Base-by-base conservation (phyloP, 2,888 invertebrate genomes). In the Chelonus formosanus region DNA sequence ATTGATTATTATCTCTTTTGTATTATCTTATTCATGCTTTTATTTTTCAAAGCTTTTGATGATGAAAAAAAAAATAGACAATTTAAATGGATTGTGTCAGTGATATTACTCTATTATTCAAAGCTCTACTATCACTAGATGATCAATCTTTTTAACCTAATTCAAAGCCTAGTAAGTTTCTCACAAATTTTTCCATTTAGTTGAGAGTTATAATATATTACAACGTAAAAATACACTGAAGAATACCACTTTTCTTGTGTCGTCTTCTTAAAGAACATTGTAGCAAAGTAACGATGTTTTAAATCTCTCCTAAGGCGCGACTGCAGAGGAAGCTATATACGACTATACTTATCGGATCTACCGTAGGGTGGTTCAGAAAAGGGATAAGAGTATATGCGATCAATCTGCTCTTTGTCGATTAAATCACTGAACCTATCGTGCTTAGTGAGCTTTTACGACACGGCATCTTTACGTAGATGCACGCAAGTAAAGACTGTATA, bases 391-490 rank as follows among this genome's bases (percentile, higher is more conserved):
- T 45, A 60, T 45, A 62, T 53, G 52, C 53, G 57, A 67, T 67
- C 66, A 62, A 67, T 67, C 62, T 53, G 53, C 43, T 50, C 57
- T 58, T 50, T 58, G 62, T 67, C 66, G 66, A 67, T 67, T 67
- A 58, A 67, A 67, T 67, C 57, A 67, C 66, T 36, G 52, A 58
- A 63, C 40, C 40, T 40, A 40, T 40, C 40, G 40, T 40, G 40
- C 40, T 40, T 40, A 40, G 40, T 40, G 40, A 40, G 40, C 40
- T 40, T 6, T 6, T 40, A 40, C 20, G 20, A 20, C 40, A 40
- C 40, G 4, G 6, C 7, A 57, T 35, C 44, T 47, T 32, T 52
- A 32, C 31, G 7, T 52, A 31, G 5, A 6, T 52, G 32, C 6
- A 52, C 34, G 32, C 34, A 8, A 31, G 32, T 48, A 48, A 59